Conservation (phyloP, 2,113 vertebrate genomes). For the Synchiropus splendidus region DNA sequence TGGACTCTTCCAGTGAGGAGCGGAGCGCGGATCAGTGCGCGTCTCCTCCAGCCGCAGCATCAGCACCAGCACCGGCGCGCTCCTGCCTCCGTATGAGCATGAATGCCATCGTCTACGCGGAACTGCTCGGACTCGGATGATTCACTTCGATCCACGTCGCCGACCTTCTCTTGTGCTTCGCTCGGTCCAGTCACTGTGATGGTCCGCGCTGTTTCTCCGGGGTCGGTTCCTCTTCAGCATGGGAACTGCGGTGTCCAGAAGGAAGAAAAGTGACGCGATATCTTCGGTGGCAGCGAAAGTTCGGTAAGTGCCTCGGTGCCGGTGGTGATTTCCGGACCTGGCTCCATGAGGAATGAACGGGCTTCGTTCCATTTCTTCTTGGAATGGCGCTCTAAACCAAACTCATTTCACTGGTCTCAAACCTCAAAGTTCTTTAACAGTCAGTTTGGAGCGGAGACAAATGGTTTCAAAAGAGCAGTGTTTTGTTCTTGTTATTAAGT, state of each 20-base stretch:
- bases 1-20: slow-evolving; percentile 17
- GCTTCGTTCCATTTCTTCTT: no score
- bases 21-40: slow-evolving; percentile 2
- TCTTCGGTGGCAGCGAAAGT: slow-evolving; percentile 93
- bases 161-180: not conserved
- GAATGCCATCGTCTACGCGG: not conserved
- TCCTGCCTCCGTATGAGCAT: not conserved
- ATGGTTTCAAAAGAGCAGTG: no score
- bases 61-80: not conserved
- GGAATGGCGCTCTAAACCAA: no score
- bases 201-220: slow-evolving; percentile 36
- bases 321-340: no score
- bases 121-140: not conserved
- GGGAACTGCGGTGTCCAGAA: slow-evolving; percentile 90
- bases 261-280: slow-evolving; percentile 84
- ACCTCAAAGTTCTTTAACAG: no score
- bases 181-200: slow-evolving; percentile 40
- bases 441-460: no score
- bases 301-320: slow-evolving; percentile 69
- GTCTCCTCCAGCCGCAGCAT: not conserved
- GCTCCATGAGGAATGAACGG: no score
- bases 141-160: not conserved
- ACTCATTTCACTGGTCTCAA: no score
- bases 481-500: no score
- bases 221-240: slow-evolving; percentile 70